These are phyloP conservation scores for Geotrupes spiniger DNA, from an alignment of 2,888 invertebrate genomes.

Conservation along the genomic window DNA sequence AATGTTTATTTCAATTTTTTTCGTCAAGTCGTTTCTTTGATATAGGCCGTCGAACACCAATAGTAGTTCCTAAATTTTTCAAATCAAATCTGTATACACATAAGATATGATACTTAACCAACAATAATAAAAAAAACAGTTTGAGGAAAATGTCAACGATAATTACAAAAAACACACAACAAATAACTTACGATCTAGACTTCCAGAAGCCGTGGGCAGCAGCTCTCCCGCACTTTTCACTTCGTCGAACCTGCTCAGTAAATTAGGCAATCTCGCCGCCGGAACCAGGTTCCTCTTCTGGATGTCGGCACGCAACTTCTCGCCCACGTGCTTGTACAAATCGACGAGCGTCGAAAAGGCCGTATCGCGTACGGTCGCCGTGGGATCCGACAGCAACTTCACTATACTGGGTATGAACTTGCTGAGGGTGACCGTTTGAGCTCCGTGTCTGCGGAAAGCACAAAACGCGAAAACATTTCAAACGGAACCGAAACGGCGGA, in stretches of 20 bases:
- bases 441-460: constrained; percentile 67
- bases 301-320: constrained; percentile 78
- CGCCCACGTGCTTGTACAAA: constrained; percentile 91
- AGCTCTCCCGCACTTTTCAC: constrained; percentile 75
- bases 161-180: background rate
- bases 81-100: too few relatives aligned
- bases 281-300: constrained; percentile 77
- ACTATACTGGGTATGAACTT: constrained; percentile 81
- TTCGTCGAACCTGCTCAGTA: constrained; percentile 86
- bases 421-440: constrained; percentile 75
- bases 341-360: constrained; percentile 83
- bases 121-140: too few relatives aligned
- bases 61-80: too few relatives aligned
- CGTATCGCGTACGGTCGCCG: constrained; percentile 80
- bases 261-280: constrained; percentile 64
- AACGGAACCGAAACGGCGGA: constrained; percentile 20
- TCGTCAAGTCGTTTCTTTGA: too few relatives aligned
- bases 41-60: too few relatives aligned
- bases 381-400: constrained; percentile 82
- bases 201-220: constrained; percentile 64
- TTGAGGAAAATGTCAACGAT: too few relatives aligned
- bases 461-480: too few relatives aligned
- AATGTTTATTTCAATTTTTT: too few relatives aligned
- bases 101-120: too few relatives aligned
- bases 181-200: constrained; percentile 39